Evolutionary conservation across 2,797 vertebrate genomes (phyloP).

Genomic region (Artibeus jamaicensis): DNA sequence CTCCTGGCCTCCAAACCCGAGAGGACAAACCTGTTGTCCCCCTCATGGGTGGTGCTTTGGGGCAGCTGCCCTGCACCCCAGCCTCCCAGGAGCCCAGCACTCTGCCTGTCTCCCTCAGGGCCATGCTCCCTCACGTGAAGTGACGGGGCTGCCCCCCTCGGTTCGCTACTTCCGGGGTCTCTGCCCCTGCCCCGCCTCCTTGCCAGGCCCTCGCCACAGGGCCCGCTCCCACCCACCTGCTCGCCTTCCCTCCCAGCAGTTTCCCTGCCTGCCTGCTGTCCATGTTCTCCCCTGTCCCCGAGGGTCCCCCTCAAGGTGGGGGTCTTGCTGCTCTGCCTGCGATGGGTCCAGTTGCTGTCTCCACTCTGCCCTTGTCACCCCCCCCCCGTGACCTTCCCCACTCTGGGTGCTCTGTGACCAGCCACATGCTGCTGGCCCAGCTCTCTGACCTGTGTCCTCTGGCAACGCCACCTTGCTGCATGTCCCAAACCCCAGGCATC

Average conservation of each 20-base stretch:
- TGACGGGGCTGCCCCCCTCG: background rate
- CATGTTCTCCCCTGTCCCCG: background rate
- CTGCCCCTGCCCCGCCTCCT: background rate
- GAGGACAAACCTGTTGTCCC: background rate
- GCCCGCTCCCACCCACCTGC: background rate
- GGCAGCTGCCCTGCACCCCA: background rate
- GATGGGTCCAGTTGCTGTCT: background rate
- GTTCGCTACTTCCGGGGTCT: background rate
- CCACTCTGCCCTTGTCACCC: background rate
- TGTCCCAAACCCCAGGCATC: background rate
- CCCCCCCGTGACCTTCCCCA: background rate
- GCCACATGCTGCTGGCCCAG: background rate
- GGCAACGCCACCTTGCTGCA: background rate
- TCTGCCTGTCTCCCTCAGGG: background rate
- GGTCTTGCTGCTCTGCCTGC: background rate
- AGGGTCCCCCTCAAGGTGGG: background rate
- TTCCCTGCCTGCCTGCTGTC: background rate
- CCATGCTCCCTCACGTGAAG: background rate
- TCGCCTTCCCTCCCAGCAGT: background rate
- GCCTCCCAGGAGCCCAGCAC: background rate
- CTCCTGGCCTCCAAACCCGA: background rate
- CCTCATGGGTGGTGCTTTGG: background rate
- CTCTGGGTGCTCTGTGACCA: background rate
- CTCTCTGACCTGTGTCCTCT: background rate
- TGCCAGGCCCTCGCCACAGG: background rate